Evolutionary conservation across 2,113 vertebrate genomes (phyloP), one percentile per base, ranked within the genome.

Genomic region (Oceanites oceanicus): DNA sequence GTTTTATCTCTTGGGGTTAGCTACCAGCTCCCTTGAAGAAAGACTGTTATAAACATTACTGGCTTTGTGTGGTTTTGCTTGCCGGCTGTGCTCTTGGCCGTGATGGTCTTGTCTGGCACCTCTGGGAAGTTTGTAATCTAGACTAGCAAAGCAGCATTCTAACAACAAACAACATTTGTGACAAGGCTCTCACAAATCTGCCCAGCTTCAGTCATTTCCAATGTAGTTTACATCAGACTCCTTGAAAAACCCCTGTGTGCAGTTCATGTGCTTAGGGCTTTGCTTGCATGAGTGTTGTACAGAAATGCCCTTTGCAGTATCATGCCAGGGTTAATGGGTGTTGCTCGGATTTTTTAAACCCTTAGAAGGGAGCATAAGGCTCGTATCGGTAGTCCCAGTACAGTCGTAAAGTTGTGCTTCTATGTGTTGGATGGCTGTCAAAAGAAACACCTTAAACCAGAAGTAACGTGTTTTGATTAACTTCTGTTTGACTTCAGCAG

Each of bases 291-390:
- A 58, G 1, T 13, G 4, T 55, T 50, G 53, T 36, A 6, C 44
- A 71, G 68, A 61, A 67, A 29, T 72, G 29, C 32, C 14, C 45
- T 70, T 15, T 70, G 67, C 27, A 25, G 18, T 42, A 4, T 44
- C 2, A 0, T 73, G 20, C 22, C 7, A 30, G 20, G n/a, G 47
- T 16, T 59, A 26, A 27, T 1, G 5, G 8, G 1, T 16, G 15
- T 59, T 80, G 45, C 38, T 19, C 2, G 7, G 13, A 3, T 32
- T 42, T 72, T 61, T 84, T 55, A 73, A 68, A 22, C 16, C 10
- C 4, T 59, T 52, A 20, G 15, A 55, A 61, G 26, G 1, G 34
- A 77, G 8, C 2, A 1, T 63, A 27, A 85, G 42, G n/a, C 53
- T 85, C 1, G 0, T 9, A 1, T 30, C 21, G 17, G 12, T 58